These are phyloP conservation scores for Cynopterus sphinx DNA, from an alignment of 2,797 vertebrate species.

Conservation along the genomic window DNA sequence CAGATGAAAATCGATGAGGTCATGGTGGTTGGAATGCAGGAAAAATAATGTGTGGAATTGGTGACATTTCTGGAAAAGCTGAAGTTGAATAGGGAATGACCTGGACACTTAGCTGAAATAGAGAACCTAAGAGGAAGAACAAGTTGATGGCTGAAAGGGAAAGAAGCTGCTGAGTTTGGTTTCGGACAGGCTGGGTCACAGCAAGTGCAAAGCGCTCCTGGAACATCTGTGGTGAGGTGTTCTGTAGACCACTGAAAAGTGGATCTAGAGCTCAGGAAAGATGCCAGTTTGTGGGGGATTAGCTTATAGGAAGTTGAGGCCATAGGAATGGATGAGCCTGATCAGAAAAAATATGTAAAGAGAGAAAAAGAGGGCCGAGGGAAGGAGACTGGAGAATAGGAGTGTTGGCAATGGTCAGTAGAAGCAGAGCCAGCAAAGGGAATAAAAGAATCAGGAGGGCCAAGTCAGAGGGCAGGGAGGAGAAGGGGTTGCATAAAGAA, in stretches of 20 bases:
- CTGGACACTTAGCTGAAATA: not conserved
- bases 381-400: not conserved
- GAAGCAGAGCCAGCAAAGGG: not conserved
- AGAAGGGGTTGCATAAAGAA: not conserved
- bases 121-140: not conserved
- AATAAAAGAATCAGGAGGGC: too few relatives aligned
- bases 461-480: not conserved
- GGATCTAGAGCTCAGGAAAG: not conserved
- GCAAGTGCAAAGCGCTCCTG: accelerated
- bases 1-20: not conserved
- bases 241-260: not conserved
- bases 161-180: not conserved
- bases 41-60: not conserved
- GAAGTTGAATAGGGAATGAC: not conserved
- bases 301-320: not conserved
- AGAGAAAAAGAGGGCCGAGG: not conserved
- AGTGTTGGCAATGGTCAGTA: not conserved
- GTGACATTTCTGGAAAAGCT: not conserved
- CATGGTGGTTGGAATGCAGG: not conserved
- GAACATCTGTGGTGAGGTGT: not conserved
- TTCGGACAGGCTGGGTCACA: not conserved
- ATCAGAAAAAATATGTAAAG: not conserved
- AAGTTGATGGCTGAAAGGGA: not conserved
- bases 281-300: not conserved
- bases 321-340: not conserved